Base-by-base conservation (phyloP, 2,113 vertebrate genomes). In the Equus przewalskii region DNA sequence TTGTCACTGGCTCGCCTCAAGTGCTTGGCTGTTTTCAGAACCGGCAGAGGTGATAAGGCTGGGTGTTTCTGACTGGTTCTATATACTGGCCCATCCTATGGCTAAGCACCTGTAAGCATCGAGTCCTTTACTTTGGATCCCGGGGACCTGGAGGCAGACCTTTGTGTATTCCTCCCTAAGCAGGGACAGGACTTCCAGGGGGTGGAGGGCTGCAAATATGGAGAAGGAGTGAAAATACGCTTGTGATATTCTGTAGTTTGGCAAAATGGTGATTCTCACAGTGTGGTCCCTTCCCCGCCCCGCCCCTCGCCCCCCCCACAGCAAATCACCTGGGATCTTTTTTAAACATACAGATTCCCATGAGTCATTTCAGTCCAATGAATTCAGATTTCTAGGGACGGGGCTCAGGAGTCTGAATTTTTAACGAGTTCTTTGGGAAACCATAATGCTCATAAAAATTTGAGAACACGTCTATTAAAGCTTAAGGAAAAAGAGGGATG, bases 301-400 rank as follows among this genome's bases (percentile, higher is more conserved):
- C 36, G 36, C 36, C 36, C 36, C 36, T 41, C 36, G 36, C 13
- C 73, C 41, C 3, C 4, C 15, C 21, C 2, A 21, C 24, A 82
- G 67, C 0, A 18, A 62, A 62, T 78, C 33, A 67, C n/a, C 46
- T 88, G 36, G 51, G 6, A 62, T 76, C 9, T 46, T 83, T 73
- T 65, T 58, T 28, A 83, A 91, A 51, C 56, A 64, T 4, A 54
- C 6, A 56, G 12, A 30, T 78, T 93, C 18, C 19, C 44, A 91
- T n/a, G 28, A 56, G 24, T 24, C 10, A 33, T 18, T 91, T 79
- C 64, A 72, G 18, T 65, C 54, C 86, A 89, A 69, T 44, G 24
- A 96, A 89, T 67, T 82, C n/a, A 89, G 11, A 84, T 89, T 96
- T 97, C 44, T 85, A 88, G n/a, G n/a, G 14, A 21, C 56, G 33